Conservation (phyloP, 1,140 invertebrate genomes). For the Cotesia chilonis region DNA sequence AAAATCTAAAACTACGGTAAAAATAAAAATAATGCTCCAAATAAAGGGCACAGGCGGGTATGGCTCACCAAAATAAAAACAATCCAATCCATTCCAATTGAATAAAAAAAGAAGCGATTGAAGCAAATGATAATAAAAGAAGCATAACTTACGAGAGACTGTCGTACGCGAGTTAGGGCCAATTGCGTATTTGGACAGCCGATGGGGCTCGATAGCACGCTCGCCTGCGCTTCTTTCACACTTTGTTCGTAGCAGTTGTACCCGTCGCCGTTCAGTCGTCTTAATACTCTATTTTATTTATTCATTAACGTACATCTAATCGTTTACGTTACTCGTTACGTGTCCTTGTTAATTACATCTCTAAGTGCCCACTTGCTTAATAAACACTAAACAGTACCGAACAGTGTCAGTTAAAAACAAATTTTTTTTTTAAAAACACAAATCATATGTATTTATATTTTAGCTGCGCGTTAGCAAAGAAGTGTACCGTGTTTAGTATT, state of each 20-base stretch:
- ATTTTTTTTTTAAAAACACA: not conserved
- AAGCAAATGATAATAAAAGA: slow-evolving; percentile 68
- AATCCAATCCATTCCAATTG: slow-evolving; percentile 31
- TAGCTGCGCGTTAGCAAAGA: too few species aligned
- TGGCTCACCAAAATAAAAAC: slow-evolving; percentile 43
- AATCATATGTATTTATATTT: too few species aligned
- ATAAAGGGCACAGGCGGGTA: slow-evolving; percentile 4
- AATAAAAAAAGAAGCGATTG: slow-evolving; percentile 54
- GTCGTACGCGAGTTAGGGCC: slow-evolving; percentile 63
- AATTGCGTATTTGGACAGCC: slow-evolving; percentile 57
- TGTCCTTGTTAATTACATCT: too few species aligned
- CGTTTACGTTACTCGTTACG: not conserved
- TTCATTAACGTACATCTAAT: not conserved
- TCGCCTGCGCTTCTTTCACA: slow-evolving; percentile 59
- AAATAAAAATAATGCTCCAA: slow-evolving; percentile 18
- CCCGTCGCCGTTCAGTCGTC: slow-evolving; percentile 16
- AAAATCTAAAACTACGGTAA: slow-evolving; percentile 32
- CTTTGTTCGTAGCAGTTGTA: slow-evolving; percentile 50
- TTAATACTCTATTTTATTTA: slow-evolving; percentile 2
- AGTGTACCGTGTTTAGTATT: too few species aligned
- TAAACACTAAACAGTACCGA: too few species aligned
- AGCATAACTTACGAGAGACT: slow-evolving; percentile 67
- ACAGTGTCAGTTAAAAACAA: not conserved
- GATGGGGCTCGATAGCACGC: slow-evolving; percentile 55
- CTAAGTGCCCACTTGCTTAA: not conserved